Base-by-base conservation (phyloP, 2,888 invertebrate genomes). In the Mamestra brassicae region DNA sequence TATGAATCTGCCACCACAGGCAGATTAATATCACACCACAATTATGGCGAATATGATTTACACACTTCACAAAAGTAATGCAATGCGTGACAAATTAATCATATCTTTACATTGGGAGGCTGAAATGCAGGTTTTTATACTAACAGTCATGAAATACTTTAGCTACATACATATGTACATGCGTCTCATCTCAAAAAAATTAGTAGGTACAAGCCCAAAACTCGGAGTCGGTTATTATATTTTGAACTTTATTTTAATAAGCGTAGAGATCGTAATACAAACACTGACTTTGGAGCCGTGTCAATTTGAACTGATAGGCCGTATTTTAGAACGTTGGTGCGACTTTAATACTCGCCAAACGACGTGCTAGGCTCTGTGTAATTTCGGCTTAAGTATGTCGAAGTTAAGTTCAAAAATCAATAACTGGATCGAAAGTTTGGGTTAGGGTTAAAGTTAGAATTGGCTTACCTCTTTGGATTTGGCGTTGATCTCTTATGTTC, bases 401-500 rank as follows among this genome's bases (percentile, higher is more conserved):
- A 42, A 52, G n/a, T 52, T n/a, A 17, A 52, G 52, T n/a, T n/a
- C 17, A 52, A 52, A 10, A n/a, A 7, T 26, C 15, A 54, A 54
- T 54, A 55, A 55, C 55, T 3, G 26, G n/a, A 6, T 54, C 2
- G 8, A n/a, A 54, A 8, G 8, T 8, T 54, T 54, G 7, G 6
- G 0, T 5, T n/a, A 52, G 10, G n/a, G 1, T 57, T 47, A 11
- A 10, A 42, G 42, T 42, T 13, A 13, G 8, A 47, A 47, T 11
- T 15, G 5, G n/a, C 15, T 57, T 90, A 98, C 98, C 99, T 97
- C 94, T 98, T 98, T 17, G 99, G 99, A 96, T 99, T 99, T 5
- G 99, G 98, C 89, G 98, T 97, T 88, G 99, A 98, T 90, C 98
- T 98, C 89, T 97, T 98, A 95, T 99, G 99, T 87, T 98, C 98